Conservation (phyloP, 1,140 invertebrate genomes). For the Drosophila aff. region DNA sequence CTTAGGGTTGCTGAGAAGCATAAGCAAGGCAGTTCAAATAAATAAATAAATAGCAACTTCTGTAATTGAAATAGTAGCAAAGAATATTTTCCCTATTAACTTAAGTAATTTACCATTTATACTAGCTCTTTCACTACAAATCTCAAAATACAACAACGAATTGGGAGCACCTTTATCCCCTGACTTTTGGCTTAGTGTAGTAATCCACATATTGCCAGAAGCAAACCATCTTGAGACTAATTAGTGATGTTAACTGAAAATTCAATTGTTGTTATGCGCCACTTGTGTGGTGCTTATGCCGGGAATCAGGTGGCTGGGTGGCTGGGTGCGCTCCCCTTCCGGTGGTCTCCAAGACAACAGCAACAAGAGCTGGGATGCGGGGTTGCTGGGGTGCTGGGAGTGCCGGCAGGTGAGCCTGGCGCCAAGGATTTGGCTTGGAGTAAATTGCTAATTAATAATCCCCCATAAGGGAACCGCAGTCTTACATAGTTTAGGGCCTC, state of each 20-base stretch:
- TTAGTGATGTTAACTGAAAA: conserved; percentile 45
- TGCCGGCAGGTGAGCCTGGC: background rate
- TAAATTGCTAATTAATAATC: conserved; percentile 45
- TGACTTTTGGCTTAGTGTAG: background rate
- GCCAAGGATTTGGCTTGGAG: conserved; percentile 3
- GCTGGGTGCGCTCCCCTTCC: too few relatives aligned
- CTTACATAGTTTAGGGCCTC: conserved; percentile 5
- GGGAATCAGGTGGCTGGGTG: conserved; percentile 16
- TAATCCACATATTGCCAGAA: conserved; percentile 5
- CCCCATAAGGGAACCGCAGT: conserved; percentile 18
- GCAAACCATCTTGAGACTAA: conserved; percentile 26
- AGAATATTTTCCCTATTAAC: too few relatives aligned
- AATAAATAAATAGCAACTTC: too few relatives aligned
- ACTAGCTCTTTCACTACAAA: too few relatives aligned
- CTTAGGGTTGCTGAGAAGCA: too few relatives aligned
- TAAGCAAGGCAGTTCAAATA: too few relatives aligned
- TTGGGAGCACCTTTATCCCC: background rate
- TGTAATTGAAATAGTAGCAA: too few relatives aligned
- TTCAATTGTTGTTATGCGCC: conserved; percentile 28
- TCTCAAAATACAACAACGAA: background rate
- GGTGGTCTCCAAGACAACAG: conserved; percentile 17
- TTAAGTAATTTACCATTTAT: too few relatives aligned
- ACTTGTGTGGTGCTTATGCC: conserved; percentile 24
- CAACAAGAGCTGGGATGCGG: background rate
- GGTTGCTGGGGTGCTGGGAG: background rate